Base-by-base conservation (phyloP, 1,140 invertebrate species). In the Pogonognathellus flavescens region DNA sequence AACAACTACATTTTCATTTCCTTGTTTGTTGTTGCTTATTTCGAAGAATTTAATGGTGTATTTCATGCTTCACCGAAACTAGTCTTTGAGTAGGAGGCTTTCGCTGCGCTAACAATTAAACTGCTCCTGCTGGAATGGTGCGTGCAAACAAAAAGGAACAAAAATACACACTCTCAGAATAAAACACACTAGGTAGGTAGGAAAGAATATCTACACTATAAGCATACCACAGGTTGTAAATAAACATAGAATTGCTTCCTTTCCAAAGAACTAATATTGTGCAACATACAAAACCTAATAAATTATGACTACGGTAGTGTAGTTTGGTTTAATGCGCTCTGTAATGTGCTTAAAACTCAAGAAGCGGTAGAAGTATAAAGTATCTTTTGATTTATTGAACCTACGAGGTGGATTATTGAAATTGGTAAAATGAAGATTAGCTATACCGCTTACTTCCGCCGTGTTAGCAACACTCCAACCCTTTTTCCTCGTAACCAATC, bases 151-250 rank as follows among this genome's bases (percentile, higher is more conserved):
- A 1, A 41, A 41, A 41, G 2, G 1, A 41, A 41, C 31, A 41
- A 41, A 41, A 41, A 41, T 41, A 41, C 31, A 41, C 31, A 41
- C 6, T 41, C 31, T 3, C 6, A n/a, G n/a, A n/a, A 41, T 41
- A 41, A 41, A 41, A 41, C 6, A 41, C 31, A 41, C 31, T 41
- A 41, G 31, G 31, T 55, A 9, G n/a, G 59, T 13, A 72, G 66
- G 41, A 50, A 76, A 6, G 9, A 49, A 62, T 18, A 57, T 14
- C 10, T 13, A 14, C 11, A n/a, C 53, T 3, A n/a, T n/a, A 13
- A 76, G 49, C 31, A 31, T 16, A 76, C 70, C 70, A 76, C 70
- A 76, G 70, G 70, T 76, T 76, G 70, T 76, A 76, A 76, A 76
- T 76, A 76, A 76, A 76, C 70, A 76, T 5, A 50, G 16, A 49